Conservation (phyloP, 2,888 invertebrate species). For the Agrochola macilenta region DNA sequence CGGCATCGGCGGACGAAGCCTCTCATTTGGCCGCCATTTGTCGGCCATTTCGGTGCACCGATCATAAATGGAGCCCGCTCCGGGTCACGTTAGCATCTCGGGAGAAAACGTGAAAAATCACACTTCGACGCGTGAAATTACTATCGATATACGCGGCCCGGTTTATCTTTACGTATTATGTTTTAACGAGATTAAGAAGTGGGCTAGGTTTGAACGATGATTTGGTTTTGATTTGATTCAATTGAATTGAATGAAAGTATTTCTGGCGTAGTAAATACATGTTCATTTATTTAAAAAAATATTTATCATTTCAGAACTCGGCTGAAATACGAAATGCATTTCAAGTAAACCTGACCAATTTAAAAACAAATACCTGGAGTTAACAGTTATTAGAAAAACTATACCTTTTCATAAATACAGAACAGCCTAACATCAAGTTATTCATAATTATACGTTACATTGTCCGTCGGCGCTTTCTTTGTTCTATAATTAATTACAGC, state of each 20-base stretch:
- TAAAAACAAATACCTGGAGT: background rate
- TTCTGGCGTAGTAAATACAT: background rate
- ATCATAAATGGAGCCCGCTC: conserved; percentile 90
- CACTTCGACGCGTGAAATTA: conserved; percentile 88
- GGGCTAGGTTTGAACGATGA: conserved; percentile 30
- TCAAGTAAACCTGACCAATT: background rate
- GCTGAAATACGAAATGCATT: background rate
- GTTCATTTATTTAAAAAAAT: background rate
- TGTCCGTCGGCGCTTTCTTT: conserved; percentile 32
- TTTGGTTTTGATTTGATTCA: conserved; percentile 29
- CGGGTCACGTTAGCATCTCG: conserved; percentile 89
- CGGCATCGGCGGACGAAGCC: conserved; percentile 88
- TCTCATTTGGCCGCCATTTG: conserved; percentile 91
- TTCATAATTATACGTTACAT: conserved; percentile 13
- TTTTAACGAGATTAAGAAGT: conserved; percentile 63
- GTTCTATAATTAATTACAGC: conserved; percentile 52
- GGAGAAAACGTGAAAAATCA: conserved; percentile 90
- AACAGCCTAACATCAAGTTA: conserved; percentile 2
- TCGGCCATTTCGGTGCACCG: conserved; percentile 90
- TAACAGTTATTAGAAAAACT: conserved; percentile 1
- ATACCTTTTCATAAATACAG: conserved; percentile 14
- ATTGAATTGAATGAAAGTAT: conserved; percentile 7
- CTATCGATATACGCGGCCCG: conserved; percentile 72
- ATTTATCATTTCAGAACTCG: background rate
- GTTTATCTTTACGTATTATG: conserved; percentile 57